Evolutionary conservation across 2,113 vertebrate species (phyloP), one percentile per base, ranked within the genome.

Genomic region (Empidonax alnorum): DNA sequence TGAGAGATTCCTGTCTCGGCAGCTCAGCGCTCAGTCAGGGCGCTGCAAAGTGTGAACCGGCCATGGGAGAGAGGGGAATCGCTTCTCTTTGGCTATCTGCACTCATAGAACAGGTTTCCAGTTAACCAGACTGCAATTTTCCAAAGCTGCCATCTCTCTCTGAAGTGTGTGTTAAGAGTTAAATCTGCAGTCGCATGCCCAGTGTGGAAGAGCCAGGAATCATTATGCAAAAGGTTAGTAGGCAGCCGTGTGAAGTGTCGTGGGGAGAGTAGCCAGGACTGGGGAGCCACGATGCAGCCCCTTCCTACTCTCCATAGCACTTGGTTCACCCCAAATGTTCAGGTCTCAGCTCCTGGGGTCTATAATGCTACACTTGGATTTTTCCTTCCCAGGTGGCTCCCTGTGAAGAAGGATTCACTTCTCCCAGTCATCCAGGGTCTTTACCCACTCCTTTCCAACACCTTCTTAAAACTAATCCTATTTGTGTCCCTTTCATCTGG

Each of bases 1-100:
- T 7, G 76, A 87, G 68, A 59, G 69, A 84, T 94, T 92, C 79
- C 77, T 91, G 52, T 59, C 44, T 25, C 33, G 93, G 84, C 73
- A 84, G 83, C 79, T 92, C 14, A 8, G 46, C 1, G 0, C 55
- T 87, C 20, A 1, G 10, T n/a, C 14, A 7, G 72, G 44, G 49
- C 66, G 17, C 53, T 1, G 30, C 37, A 59, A 94, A 53, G 72
- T 81, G 86, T 58, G 81, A 95, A 44, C 58, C 1, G 8, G 58
- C 63, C 0, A 0, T 10, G 49, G 59, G 24, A 84, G 30, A 6
- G 21, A 31, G 22, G n/a, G 20, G 21, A 59, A 42, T 73, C 12
- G 0, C 72, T 72, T 37, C 7, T 24, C 14, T 88, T 97, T 78
- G 78, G 67, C 77, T 78, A 37, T 65, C 84, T 71, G 44, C 50